Conservation (phyloP, 2,113 vertebrate species). For the Clupea harengus region DNA sequence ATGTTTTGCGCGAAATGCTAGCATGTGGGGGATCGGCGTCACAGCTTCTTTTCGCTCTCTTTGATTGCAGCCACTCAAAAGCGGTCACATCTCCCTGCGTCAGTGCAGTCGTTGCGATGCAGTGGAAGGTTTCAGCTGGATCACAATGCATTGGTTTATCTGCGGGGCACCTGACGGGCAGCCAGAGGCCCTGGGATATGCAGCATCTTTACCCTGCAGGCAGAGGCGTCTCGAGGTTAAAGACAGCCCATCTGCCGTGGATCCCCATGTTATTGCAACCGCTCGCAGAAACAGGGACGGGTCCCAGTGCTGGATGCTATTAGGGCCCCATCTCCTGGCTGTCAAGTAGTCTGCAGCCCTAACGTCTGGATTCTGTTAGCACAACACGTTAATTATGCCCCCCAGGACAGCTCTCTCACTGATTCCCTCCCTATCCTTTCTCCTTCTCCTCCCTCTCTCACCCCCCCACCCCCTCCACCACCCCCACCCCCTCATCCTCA, state of each 20-base stretch:
- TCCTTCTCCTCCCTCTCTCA: background rate
- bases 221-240: background rate
- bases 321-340: background rate
- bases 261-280: background rate
- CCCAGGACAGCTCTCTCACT: background rate
- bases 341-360: background rate
- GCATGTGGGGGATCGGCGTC: background rate
- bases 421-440: background rate
- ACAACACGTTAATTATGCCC: background rate
- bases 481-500: background rate
- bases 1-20: background rate
- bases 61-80: background rate
- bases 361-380: conserved; percentile 4
- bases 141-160: background rate
- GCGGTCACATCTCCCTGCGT: background rate
- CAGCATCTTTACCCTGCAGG: background rate
- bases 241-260: conserved; percentile 8
- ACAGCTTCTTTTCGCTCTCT: background rate
- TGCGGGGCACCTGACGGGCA: background rate
- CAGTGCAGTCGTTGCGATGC: background rate
- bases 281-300: background rate
- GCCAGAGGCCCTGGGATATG: background rate
- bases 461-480: background rate
- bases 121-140: background rate
- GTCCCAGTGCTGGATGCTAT: background rate